These are phyloP conservation scores for Falcunculus frontatus DNA, from an alignment of 2,113 vertebrate species.

Conservation along the genomic window DNA sequence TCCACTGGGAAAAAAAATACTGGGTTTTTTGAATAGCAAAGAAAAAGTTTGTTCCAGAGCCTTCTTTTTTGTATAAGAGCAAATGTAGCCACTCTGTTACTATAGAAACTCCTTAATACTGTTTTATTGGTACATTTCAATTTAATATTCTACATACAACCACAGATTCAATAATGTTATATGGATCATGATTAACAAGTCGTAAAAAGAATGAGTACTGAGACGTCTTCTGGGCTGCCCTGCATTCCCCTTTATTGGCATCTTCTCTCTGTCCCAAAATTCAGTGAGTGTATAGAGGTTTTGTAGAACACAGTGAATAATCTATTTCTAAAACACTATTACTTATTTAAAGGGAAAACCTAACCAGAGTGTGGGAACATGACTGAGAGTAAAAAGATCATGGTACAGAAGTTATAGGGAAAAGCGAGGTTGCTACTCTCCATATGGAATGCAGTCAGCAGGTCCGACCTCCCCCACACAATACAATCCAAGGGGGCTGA, in stretches of 20 bases:
- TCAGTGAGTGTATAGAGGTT: neutral
- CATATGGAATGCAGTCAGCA: accelerated
- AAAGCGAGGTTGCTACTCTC: neutral
- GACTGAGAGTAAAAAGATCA: neutral
- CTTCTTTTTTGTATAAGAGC: neutral
- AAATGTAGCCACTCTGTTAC: neutral
- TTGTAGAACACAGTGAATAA: neutral
- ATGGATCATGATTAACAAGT: neutral
- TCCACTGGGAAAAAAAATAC: neutral
- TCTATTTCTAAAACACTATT: neutral
- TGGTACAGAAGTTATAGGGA: neutral
- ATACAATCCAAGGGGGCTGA: neutral
- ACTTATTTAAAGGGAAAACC: neutral
- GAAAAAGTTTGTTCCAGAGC: neutral
- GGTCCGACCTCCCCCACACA: neutral
- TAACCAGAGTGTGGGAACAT: neutral
- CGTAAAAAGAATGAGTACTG: neutral
- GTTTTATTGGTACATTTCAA: neutral
- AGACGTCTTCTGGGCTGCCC: neutral
- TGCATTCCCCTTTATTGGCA: neutral
- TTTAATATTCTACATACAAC: neutral
- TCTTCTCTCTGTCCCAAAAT: neutral
- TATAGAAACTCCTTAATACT: neutral
- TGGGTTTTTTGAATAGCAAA: neutral
- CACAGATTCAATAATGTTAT: neutral